These are phyloP conservation scores for Chelon auratus DNA, from an alignment of 2,797 vertebrate species.

Conservation along the genomic window DNA sequence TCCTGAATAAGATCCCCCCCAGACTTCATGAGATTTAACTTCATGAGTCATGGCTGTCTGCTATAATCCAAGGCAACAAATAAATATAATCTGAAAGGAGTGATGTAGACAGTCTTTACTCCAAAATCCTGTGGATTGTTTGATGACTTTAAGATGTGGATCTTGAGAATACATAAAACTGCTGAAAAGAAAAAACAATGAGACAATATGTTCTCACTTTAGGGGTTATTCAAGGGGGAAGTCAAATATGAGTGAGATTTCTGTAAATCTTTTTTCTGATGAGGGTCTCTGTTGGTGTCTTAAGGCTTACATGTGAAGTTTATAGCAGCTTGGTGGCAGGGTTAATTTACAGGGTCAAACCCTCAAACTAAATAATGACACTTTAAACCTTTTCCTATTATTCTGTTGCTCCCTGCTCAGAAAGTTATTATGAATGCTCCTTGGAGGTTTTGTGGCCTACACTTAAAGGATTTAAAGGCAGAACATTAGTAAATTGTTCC, in stretches of 20 bases:
- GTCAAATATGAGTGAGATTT: slow-evolving; percentile 45
- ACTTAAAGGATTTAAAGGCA: slow-evolving; percentile 16
- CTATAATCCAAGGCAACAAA: slow-evolving; percentile 21
- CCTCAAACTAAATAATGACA: slow-evolving; percentile 61
- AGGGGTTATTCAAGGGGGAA: slow-evolving; percentile 43
- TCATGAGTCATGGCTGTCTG: slow-evolving; percentile 42
- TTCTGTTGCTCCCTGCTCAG: slow-evolving; percentile 32
- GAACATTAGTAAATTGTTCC: slow-evolving; percentile 4
- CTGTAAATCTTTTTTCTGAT: slow-evolving; percentile 52
- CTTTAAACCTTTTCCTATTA: slow-evolving; percentile 53
- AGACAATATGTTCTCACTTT: slow-evolving; percentile 47
- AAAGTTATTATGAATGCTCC: slow-evolving; percentile 11
- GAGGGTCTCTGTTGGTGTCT: slow-evolving; percentile 46
- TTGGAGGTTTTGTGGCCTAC: slow-evolving; percentile 6
- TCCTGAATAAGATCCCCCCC: slow-evolving; percentile 51
- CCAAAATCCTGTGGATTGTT: slow-evolving; percentile 23
- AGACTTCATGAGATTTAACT: slow-evolving; percentile 30
- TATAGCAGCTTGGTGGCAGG: slow-evolving; percentile 56
- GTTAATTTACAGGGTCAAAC: slow-evolving; percentile 72
- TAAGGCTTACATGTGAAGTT: slow-evolving; percentile 49
- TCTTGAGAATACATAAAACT: slow-evolving; percentile 26
- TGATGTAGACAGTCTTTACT: not conserved
- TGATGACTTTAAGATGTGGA: slow-evolving; percentile 58
- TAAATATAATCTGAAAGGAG: slow-evolving; percentile 15
- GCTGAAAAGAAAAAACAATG: not conserved